Conservation (phyloP, 1,140 invertebrate genomes). For the Cherax quadricarinatus region DNA sequence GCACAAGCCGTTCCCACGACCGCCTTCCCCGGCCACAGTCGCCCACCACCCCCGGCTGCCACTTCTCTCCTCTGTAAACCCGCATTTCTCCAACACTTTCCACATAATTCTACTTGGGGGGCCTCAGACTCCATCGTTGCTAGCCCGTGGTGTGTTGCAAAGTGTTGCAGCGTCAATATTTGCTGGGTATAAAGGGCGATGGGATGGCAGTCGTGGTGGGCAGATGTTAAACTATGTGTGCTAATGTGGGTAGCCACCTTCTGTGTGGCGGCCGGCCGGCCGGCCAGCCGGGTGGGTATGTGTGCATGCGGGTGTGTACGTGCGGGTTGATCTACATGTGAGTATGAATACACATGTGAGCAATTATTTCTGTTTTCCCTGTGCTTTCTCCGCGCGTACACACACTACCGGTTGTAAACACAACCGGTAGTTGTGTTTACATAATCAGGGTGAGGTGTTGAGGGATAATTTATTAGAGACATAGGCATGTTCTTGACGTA, state of each 20-base stretch:
- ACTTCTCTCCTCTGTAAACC: not conserved
- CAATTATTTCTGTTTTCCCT: not conserved
- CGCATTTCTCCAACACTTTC: too few species aligned
- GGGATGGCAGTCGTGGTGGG: conserved; percentile 28
- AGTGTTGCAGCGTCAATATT: too few species aligned
- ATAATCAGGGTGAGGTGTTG: too few species aligned
- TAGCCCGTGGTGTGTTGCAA: too few species aligned
- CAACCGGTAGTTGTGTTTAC: too few species aligned
- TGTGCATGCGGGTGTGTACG: conserved; percentile 32
- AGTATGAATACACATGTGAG: not conserved
- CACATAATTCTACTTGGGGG: not conserved
- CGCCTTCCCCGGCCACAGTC: conserved; percentile 28
- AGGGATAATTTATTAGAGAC: too few species aligned
- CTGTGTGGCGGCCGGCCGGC: conserved; percentile 27
- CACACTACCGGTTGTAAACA: too few species aligned
- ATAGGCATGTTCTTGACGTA: too few species aligned
- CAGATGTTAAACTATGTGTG: conserved; percentile 57
- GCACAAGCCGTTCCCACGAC: conserved; percentile 61
- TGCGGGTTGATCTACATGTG: not conserved
- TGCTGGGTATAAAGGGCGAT: too few species aligned
- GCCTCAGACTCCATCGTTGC: not conserved
- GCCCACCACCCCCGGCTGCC: not conserved
- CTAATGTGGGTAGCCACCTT: conserved; percentile 58
- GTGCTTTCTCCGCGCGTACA: too few species aligned
- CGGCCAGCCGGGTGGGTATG: not conserved